These are phyloP conservation scores for Chelmon rostratus DNA, from an alignment of 2,797 vertebrate species.

Conservation along the genomic window DNA sequence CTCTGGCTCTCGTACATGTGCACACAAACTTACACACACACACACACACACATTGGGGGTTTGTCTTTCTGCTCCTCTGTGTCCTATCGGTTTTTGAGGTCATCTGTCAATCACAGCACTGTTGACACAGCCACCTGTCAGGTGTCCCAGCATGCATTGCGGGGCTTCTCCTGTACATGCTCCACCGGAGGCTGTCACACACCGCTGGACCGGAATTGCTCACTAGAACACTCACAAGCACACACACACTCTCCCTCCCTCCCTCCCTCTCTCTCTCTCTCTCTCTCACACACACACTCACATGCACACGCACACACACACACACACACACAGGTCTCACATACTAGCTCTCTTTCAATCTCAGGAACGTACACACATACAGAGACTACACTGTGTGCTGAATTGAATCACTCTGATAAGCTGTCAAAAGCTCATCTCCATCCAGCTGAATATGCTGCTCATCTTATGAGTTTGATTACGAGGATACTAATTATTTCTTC, in stretches of 20 bases:
- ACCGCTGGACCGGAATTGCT: slow-evolving; percentile 53
- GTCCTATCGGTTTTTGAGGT: slow-evolving; percentile 73
- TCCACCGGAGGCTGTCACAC: slow-evolving; percentile 75
- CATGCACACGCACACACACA: background rate
- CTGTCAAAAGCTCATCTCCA: slow-evolving; percentile 55
- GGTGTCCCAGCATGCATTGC: slow-evolving; percentile 73
- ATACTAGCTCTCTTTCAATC: slow-evolving; percentile 9
- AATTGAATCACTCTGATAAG: slow-evolving; percentile 51
- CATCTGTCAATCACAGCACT: slow-evolving; percentile 76
- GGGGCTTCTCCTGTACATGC: slow-evolving; percentile 60
- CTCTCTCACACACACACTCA: slow-evolving; percentile 4
- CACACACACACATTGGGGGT: slow-evolving; percentile 19
- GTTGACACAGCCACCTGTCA: slow-evolving; percentile 72
- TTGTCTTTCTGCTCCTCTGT: slow-evolving; percentile 54
- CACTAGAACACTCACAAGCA: slow-evolving; percentile 41
- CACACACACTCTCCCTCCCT: too few species aligned
- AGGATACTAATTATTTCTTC: slow-evolving; percentile 58
- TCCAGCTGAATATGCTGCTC: slow-evolving; percentile 32
- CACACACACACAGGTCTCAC: slow-evolving; percentile 2
- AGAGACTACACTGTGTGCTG: slow-evolving; percentile 37
- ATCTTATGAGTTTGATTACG: slow-evolving; percentile 56
- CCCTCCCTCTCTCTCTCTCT: slow-evolving; percentile 23
- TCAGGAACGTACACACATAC: slow-evolving; percentile 14
- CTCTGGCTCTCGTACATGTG: slow-evolving; percentile 5
- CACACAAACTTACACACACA: slow-evolving; percentile 16